Base-by-base conservation (phyloP, 2,113 vertebrate genomes). In the Beaufortia kweichowensis region DNA sequence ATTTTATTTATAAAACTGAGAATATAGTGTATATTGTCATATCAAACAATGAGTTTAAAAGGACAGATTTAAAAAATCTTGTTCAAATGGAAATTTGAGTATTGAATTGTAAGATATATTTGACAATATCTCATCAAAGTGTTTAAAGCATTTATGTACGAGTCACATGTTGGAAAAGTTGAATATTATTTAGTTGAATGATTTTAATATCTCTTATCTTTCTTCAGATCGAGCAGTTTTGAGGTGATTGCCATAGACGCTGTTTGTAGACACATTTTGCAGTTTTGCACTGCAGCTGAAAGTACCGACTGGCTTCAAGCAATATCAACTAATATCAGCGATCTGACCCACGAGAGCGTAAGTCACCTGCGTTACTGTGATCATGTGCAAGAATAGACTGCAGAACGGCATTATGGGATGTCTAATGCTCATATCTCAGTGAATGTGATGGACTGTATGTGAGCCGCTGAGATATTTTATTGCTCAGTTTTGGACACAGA, bases 251-350 rank as follows among this genome's bases (percentile, higher is more conserved):
- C 94, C 84, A 90, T 94, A 82, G 93, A 97, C 84, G 95, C 92
- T 87, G 86, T 91, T 83, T 88, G 91, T 88, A 89, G 93, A 82
- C 95, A 94, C 76, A 88, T 94, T 90, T 94, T 97, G 77, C 95
- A 95, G 86, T 97, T 95, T 88, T 93, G 92, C 91, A 93, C 94
- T 46, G 90, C 93, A 78, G 93, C 93, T 86, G 96, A 98, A 87
- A 91, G 92, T 89, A 90, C 91, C 41, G 96, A 96, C 89, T 98
- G 96, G 96, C 93, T 98, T 84, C 92, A 92, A 87, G 92, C 95
- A 79, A 91, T 98, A 90, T 95, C 94, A 56, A 91, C 94, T 79
- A 96, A 96, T 89, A 94, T 97, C 89, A 91, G 85, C 79, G 90
- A 94, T 84, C 88, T 97, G 89, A 95, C 87, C 46, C 92, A 93